Percentiles rank a stretch among this genome's conserved stretches.
These are phyloP conservation scores for Dicyrtoma fusca DNA, from an alignment of 2,888 invertebrate species.

Conservation along the genomic window DNA sequence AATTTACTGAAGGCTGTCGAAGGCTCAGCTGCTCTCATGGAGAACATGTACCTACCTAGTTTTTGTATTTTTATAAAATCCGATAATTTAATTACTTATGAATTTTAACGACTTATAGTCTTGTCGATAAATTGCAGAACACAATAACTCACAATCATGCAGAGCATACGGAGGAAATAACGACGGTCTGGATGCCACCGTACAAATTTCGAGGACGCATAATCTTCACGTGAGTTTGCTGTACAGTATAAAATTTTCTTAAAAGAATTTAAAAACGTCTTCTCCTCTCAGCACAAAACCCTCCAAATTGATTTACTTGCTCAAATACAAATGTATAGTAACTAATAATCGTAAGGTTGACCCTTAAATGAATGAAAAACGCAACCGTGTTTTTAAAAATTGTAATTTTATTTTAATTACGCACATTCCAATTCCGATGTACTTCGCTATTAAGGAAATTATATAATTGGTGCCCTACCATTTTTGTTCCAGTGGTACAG, in stretches of 20 bases:
- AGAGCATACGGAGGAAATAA: conserved; percentile 15
- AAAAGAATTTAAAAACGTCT: neutral
- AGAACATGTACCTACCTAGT: conserved; percentile 35
- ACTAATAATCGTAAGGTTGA: too few species aligned
- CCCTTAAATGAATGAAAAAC: too few species aligned
- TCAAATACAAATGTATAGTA: too few species aligned
- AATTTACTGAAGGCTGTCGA: conserved; percentile 30
- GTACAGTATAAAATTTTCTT: too few species aligned
- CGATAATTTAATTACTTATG: neutral
- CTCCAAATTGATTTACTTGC: too few species aligned
- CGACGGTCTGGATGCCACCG: conserved; percentile 31
- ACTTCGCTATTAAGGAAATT: too few species aligned
- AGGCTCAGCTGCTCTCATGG: conserved; percentile 30
- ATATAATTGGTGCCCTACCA: too few species aligned
- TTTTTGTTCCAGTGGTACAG: conserved; percentile 30
- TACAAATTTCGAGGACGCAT: conserved; percentile 23
- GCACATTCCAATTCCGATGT: too few species aligned
- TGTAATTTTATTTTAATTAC: too few species aligned
- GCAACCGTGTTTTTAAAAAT: too few species aligned
- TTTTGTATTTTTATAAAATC: neutral
- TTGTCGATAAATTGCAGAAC: conserved; percentile 22
- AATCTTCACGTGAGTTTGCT: conserved; percentile 32
- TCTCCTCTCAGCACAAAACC: too few species aligned
- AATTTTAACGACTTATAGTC: neutral
- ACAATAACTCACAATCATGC: conserved; percentile 36